These are phyloP conservation scores for Aptenodytes forsteri DNA, from an alignment of 2,113 vertebrate species.

Conservation along the genomic window DNA sequence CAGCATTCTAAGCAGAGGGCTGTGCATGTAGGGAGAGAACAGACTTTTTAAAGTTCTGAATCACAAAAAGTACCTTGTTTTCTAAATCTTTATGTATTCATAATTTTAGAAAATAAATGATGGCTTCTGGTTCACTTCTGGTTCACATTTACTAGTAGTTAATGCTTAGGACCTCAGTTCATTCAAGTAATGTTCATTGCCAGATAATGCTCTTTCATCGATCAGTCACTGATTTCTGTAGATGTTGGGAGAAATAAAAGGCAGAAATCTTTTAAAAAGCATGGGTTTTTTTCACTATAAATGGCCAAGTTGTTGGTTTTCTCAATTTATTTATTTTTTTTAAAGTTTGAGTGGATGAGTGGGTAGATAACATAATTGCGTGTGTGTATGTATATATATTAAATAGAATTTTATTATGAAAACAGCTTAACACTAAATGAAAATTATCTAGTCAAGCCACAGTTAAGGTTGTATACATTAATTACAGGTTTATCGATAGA, in stretches of 20 bases:
- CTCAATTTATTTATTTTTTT: neutral
- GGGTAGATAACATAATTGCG: neutral
- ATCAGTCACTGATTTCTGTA: neutral
- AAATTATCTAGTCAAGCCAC: neutral
- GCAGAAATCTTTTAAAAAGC: neutral
- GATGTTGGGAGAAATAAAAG: neutral
- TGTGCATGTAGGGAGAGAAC: neutral
- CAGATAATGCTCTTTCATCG: neutral
- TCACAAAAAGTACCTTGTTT: neutral
- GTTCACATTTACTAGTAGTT: neutral
- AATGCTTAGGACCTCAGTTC: neutral
- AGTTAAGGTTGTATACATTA: conserved; percentile 49
- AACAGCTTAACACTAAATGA: neutral
- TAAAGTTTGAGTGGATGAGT: neutral
- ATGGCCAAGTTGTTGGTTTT: neutral
- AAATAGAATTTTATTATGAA: neutral
- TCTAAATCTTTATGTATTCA: neutral
- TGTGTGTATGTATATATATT: accelerated
- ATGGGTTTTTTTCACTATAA: accelerated
- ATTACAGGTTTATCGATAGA: conserved; percentile 94
- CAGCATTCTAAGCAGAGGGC: neutral
- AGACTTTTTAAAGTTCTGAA: neutral
- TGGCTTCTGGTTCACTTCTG: neutral
- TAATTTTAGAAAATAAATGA: neutral
- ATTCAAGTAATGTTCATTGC: neutral